These are phyloP conservation scores for Eonycteris spelaea DNA, from an alignment of 2,113 vertebrate genomes.

Conservation along the genomic window DNA sequence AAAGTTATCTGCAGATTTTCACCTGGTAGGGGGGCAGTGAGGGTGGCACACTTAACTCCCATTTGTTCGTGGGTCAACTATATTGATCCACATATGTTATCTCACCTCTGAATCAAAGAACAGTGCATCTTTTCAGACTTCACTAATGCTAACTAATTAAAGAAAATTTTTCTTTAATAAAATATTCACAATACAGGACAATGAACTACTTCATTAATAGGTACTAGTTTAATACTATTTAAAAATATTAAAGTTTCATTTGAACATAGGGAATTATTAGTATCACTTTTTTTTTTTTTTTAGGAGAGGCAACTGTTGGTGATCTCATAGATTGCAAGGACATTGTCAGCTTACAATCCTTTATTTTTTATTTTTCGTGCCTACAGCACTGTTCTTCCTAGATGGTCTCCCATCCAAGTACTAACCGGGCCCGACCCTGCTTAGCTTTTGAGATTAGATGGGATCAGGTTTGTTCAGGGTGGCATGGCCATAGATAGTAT, in stretches of 20 bases:
- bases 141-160: neutral
- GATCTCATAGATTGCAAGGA: no score
- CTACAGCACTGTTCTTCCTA: no score
- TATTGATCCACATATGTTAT: neutral
- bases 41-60: neutral
- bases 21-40: no score
- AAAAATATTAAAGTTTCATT: neutral
- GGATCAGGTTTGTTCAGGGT: no score
- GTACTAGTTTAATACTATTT: neutral
- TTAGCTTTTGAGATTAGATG: no score
- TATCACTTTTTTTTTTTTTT: no score
- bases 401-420: no score
- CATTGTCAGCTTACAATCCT: no score
- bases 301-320: no score
- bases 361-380: no score
- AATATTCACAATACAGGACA: neutral
- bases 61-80: neutral
- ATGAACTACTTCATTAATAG: neutral
- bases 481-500: no score
- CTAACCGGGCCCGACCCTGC: no score
- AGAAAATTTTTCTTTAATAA: neutral
- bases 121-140: neutral
- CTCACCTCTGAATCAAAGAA: conserved; percentile 12
- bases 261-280: neutral
- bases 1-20: neutral